These are phyloP conservation scores for Anguilla obscura DNA, from an alignment of 2,797 vertebrate species.

Conservation along the genomic window DNA sequence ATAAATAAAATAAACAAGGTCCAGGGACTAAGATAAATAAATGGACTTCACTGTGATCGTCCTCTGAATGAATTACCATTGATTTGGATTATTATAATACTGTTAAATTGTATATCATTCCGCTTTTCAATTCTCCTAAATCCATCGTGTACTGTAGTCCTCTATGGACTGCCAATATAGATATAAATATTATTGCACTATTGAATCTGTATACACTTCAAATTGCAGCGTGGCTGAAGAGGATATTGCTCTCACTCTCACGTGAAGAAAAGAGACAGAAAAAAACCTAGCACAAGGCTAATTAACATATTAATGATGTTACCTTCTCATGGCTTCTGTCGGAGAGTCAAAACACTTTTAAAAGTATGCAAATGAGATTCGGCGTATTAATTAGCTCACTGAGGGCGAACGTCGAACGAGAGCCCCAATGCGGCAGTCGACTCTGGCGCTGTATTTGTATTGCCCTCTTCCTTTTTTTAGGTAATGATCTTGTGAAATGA, in stretches of 20 bases:
- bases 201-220: constrained; percentile 31
- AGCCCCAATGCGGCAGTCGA: constrained; percentile 54
- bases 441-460: constrained; percentile 67
- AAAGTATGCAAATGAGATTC: constrained; percentile 82
- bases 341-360: constrained; percentile 81
- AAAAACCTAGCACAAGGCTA: constrained; percentile 56
- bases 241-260: constrained; percentile 46
- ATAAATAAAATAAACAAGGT: background rate
- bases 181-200: constrained; percentile 28
- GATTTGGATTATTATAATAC: constrained; percentile 27
- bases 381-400: constrained; percentile 75
- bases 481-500: constrained; percentile 66
- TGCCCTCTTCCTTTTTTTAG: constrained; percentile 49
- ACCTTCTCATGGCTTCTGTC: constrained; percentile 78
- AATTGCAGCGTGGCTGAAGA: constrained; percentile 47
- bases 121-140: constrained; percentile 29
- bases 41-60: background rate
- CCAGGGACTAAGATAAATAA: background rate
- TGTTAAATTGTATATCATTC: too few relatives aligned
- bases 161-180: constrained; percentile 29
- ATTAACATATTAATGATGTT: constrained; percentile 85
- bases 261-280: constrained; percentile 35
- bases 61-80: background rate
- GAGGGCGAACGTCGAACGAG: constrained; percentile 53
- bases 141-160: constrained; percentile 35